phyloP scores from a whole-genome alignment of 2,797 vertebrate species.

The Enteromius fasciolatus region DNA sequence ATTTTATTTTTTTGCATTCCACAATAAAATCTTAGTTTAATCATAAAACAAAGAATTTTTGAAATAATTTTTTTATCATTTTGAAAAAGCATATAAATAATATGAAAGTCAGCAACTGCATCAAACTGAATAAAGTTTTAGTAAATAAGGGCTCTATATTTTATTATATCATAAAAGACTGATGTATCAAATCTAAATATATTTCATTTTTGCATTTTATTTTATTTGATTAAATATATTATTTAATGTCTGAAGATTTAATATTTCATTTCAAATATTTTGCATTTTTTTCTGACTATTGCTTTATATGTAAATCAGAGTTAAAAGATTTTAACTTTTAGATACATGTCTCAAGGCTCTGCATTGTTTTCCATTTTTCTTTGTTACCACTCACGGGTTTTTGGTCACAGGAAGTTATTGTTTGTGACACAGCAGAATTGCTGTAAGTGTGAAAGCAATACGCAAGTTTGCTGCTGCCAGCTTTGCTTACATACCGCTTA shows the following conservation, averaged over 20 bases:
- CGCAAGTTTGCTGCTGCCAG: neutral
- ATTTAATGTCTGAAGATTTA: neutral
- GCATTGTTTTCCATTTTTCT: neutral
- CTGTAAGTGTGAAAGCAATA: neutral
- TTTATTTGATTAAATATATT: no score
- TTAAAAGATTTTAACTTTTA: neutral
- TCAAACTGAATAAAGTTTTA: no score
- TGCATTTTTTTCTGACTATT: neutral
- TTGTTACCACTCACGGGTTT: neutral
- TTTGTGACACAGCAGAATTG: neutral
- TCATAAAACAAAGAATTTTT: neutral
- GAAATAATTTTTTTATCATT: neutral
- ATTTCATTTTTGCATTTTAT: neutral
- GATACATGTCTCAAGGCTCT: neutral
- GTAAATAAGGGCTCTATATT: neutral
- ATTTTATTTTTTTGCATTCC: neutral
- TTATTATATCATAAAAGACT: neutral
- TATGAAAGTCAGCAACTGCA: neutral
- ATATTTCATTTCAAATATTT: neutral
- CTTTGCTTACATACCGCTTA: neutral
- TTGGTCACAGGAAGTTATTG: neutral
- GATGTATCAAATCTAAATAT: neutral
- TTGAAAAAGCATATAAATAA: neutral
- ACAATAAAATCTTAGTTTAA: neutral
- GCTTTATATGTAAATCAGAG: neutral